Evolutionary conservation across 2,888 invertebrate species (phyloP), one percentile per base, ranked within the genome.

Genomic region (Pediacus dermestoides): DNA sequence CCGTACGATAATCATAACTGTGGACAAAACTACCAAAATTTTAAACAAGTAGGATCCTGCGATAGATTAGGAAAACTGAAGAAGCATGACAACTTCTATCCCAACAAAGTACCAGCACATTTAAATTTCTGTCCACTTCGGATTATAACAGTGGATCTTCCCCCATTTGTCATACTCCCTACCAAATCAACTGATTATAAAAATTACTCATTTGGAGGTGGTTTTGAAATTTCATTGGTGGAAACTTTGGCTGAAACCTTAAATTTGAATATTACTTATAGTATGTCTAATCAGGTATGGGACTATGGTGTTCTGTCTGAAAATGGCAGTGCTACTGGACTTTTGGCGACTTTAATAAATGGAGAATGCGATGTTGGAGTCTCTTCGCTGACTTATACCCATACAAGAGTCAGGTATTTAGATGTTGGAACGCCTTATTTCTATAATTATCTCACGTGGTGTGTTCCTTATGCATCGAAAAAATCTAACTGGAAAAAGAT

Each of bases 401-500:
- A 12, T 4, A 11, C 6, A 4, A 33, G 33, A 11, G 6, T 25
- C 4, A 4, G 4, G n/a, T 25, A 33, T 33, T 9, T 25, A 6
- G 33, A 33, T 8, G 4, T 25, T 9, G 9, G 22, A 7, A 6
- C 8, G 9, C 9, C 33, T 4, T 14, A 33, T 11, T 33, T 8
- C 22, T 14, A 33, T 10, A 23, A 33, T 8, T 25, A 21, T 8
- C 8, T 14, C 7, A 33, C 33, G n/a, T 33, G 9, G n/a, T 33
- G 33, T 11, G 33, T 33, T 4, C 12, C 33, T n/a, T 9, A 4
- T 26, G 6, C 6, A 4, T 7, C 4, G 9, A 8, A 31, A 30
- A 34, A 13, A 11, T 4, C 6, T n/a, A 14, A 4, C 6, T 13
- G 6, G 6, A 30, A 30, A 14, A 30, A 10, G 6, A 30, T 30